Evolutionary conservation across 2,797 vertebrate species (phyloP), one percentile per base, ranked within the genome.

Genomic region (Microcaecilia unicolor): DNA sequence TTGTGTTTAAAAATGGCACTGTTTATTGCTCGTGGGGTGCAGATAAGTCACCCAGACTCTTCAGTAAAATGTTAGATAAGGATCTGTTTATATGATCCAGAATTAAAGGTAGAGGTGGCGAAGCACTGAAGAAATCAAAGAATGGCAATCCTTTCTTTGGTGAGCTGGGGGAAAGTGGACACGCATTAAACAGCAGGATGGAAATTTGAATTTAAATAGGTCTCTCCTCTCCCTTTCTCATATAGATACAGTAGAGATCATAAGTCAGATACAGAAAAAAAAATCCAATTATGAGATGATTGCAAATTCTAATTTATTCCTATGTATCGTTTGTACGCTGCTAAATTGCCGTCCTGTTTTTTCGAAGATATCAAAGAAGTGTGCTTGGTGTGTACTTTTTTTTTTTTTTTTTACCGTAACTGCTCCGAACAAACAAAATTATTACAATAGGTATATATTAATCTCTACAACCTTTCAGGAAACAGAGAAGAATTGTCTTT

Each of bases 51-150:
- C 2, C 25, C 53, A 47, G 47, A 28, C 48, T 37, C 48, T 44
- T 38, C 52, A 33, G 23, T 25, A 22, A 40, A 28, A 23, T 10
- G 19, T 5, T 25, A 34, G 61, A 74, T 66, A 74, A 67, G 35
- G 57, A 74, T 74, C 61, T 71, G 61, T 70, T 74, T 73, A 72
- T 58, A 52, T 32, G 55, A 55, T 48, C 29, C 45, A 51, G 56
- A 61, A 61, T 43, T 48, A 53, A 63, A 68, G 54, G 65, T 64
- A 28, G 59, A 57, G 66, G 55, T 64, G 51, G 58, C 51, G 55
- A 41, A n/a, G n/a, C n/a, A n/a, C n/a, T n/a, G n/a, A n/a, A n/a
- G n/a, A n/a, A n/a, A n/a, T n/a, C n/a, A n/a, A n/a, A n/a, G n/a
- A n/a, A n/a, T n/a, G n/a, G n/a, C n/a, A n/a, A n/a, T n/a, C n/a